phyloP scores from a whole-genome alignment of 2,797 vertebrate species.

The Pteropus rufus region DNA sequence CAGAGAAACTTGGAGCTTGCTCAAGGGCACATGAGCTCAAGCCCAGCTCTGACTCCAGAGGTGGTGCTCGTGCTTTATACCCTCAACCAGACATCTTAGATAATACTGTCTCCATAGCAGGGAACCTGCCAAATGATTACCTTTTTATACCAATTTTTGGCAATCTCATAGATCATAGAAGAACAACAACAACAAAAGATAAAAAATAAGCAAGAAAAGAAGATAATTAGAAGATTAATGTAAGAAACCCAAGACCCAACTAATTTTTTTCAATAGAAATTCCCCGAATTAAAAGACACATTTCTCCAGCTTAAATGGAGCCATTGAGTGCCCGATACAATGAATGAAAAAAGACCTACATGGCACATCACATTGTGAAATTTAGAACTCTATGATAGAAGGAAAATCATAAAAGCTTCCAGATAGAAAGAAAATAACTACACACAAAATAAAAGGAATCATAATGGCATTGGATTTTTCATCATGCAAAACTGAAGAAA shows the following conservation, averaged over 20 bases:
- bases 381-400: not conserved
- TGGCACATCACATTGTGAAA: not conserved
- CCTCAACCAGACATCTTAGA: too few species aligned
- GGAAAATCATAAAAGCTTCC: not conserved
- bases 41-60: too few species aligned
- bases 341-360: not conserved
- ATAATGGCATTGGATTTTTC: not conserved
- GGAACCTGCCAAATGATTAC: too few species aligned
- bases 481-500: not conserved
- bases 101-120: too few species aligned
- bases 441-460: not conserved
- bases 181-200: not conserved
- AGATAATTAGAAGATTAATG: not conserved
- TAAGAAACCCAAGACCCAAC: not conserved
- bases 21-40: too few species aligned
- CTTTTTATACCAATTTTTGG: too few species aligned
- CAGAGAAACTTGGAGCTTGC: too few species aligned
- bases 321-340: not conserved
- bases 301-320: not conserved
- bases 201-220: not conserved
- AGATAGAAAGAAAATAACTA: not conserved
- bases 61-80: too few species aligned
- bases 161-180: not conserved
- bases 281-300: not conserved
- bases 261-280: slow-evolving; percentile 20